These are phyloP conservation scores for Radopholus similis DNA, from an alignment of 1,140 invertebrate species.

Conservation along the genomic window DNA sequence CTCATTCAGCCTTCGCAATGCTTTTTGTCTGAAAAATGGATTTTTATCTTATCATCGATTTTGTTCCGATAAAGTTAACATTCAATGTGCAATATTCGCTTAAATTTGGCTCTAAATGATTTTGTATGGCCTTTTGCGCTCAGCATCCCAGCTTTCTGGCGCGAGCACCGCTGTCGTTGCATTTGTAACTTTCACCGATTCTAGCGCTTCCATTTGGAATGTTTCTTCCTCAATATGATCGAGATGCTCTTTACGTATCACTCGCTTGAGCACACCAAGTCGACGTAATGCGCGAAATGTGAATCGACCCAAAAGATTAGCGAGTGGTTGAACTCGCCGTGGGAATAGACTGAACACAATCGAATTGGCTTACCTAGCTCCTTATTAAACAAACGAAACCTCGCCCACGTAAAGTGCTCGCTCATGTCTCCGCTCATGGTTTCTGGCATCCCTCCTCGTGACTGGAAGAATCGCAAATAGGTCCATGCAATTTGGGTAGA, in stretches of 20 bases:
- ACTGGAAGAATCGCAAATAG: constrained; percentile 55
- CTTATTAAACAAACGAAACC: constrained; percentile 28
- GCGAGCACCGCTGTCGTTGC: constrained; percentile 3
- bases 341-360: constrained; percentile 24
- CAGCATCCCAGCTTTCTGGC: constrained; percentile 27
- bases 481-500: constrained; percentile 49
- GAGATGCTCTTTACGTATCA: constrained; percentile 7
- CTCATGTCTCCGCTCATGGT: constrained; percentile 31
- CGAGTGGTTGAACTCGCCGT: constrained; percentile 20
- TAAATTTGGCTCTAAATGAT: no score
- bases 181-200: constrained; percentile 2
- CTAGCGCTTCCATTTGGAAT: constrained; percentile 4
- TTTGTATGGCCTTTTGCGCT: constrained; percentile 30
- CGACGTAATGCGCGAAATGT: constrained; percentile 9
- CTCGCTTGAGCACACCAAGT: background rate
- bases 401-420: constrained; percentile 42
- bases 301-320: background rate
- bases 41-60: background rate
- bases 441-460: constrained; percentile 16
- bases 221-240: constrained; percentile 2
- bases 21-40: constrained; percentile 31
- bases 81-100: background rate
- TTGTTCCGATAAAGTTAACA: background rate
- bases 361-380: background rate
- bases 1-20: constrained; percentile 25